Percentiles rank a stretch among this genome's conserved stretches.
Evolutionary conservation across 2,888 invertebrate species (phyloP).

Genomic region (Heterodera filipjevi): DNA sequence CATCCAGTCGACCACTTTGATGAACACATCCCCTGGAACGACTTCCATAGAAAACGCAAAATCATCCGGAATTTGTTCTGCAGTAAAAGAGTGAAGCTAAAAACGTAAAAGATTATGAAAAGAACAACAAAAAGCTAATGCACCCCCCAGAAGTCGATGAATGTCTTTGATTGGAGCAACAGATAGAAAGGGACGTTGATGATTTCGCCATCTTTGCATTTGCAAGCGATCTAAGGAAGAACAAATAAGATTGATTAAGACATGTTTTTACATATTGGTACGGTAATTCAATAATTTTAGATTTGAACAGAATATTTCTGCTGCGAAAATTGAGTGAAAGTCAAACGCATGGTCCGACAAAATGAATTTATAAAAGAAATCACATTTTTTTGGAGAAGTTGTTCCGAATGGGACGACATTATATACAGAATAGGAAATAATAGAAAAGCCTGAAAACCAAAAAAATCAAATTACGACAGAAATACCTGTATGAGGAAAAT

Average conservation of each 20-base stretch:
- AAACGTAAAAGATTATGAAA: background rate
- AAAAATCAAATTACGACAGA: no score
- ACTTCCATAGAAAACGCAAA: background rate
- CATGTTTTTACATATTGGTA: no score
- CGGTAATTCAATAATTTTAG: no score
- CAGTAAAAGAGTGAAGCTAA: background rate
- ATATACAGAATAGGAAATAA: no score
- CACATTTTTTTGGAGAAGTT: constrained; percentile 7
- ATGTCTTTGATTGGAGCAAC: background rate
- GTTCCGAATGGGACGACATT: background rate
- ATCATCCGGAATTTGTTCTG: background rate
- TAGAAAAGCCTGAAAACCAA: no score
- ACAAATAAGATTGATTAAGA: background rate
- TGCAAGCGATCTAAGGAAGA: background rate
- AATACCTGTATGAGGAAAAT: no score
- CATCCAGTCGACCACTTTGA: constrained; percentile 1
- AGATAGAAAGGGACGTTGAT: background rate
- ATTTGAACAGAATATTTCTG: no score
- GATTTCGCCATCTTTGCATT: background rate
- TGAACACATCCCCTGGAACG: background rate
- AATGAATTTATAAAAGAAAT: background rate
- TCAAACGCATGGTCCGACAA: no score
- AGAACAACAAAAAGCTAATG: background rate
- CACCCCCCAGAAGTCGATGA: background rate
- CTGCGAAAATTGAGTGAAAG: no score